Conservation (phyloP, 2,797 vertebrate species). For the Enteromius radiatus region DNA sequence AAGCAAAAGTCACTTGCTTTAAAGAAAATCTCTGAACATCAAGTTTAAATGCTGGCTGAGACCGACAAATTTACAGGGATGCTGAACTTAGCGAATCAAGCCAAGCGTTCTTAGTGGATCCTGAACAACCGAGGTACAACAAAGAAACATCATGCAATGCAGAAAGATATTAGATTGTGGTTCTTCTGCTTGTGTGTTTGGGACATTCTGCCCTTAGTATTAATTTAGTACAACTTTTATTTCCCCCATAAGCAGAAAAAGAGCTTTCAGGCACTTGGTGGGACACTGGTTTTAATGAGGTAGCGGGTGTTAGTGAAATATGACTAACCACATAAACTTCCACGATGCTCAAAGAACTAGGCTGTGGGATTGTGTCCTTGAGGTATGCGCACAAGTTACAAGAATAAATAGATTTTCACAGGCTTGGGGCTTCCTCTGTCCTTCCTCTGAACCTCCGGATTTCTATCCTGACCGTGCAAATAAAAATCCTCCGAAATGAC, state of each 20-base stretch:
- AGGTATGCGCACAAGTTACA: constrained; percentile 6
- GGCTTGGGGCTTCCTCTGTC: constrained; percentile 47
- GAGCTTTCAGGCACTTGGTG: neutral
- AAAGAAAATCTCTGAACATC: constrained; percentile 34
- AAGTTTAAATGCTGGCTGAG: constrained; percentile 15
- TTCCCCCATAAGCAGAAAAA: neutral
- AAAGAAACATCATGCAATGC: neutral
- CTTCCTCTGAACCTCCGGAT: constrained; percentile 48
- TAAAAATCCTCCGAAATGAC: constrained; percentile 7
- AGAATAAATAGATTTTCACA: constrained; percentile 38
- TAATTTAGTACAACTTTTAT: constrained; percentile 5
- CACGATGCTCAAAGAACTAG: neutral
- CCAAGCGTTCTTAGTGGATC: neutral
- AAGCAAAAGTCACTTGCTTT: constrained; percentile 35
- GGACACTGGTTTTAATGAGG: neutral
- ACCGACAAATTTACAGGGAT: constrained; percentile 1
- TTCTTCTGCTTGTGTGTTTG: neutral
- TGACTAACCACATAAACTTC: constrained; percentile 9
- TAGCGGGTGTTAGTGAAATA: constrained; percentile 23
- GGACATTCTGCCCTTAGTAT: neutral
- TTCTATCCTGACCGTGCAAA: constrained; percentile 45
- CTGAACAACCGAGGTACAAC: neutral
- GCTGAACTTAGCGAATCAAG: constrained; percentile 12
- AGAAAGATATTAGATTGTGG: neutral
- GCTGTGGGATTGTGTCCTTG: constrained; percentile 19